Percentiles rank a stretch among this genome's conserved stretches.
These are phyloP conservation scores for Machaerirhynchus nigripectus DNA, from an alignment of 2,113 vertebrate genomes.

Conservation along the genomic window DNA sequence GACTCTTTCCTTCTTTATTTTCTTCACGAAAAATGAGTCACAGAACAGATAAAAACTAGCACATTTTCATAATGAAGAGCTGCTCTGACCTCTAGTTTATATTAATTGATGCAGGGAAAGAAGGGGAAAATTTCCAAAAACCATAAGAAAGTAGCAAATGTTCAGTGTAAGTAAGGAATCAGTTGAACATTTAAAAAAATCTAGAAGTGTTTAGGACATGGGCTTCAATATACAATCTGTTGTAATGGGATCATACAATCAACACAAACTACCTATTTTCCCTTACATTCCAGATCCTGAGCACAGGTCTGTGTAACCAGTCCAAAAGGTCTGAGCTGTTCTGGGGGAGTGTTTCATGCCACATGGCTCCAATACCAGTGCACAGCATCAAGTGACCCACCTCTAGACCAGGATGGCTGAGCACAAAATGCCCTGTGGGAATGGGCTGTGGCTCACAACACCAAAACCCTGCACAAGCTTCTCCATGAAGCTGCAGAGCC, in stretches of 20 bases:
- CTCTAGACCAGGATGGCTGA: not conserved
- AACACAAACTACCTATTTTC: not conserved
- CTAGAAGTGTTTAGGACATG: not conserved
- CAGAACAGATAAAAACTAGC: not conserved
- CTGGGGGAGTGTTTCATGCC: not conserved
- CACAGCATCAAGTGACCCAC: not conserved
- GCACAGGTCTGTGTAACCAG: too few relatives aligned
- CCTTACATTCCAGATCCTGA: not conserved
- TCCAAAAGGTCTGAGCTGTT: not conserved
- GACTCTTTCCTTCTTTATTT: not conserved
- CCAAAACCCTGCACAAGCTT: not conserved
- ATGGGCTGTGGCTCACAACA: not conserved
- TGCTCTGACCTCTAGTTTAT: not conserved
- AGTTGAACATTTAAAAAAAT: not conserved
- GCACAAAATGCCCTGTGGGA: not conserved
- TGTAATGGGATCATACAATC: not conserved
- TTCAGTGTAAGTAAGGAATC: not conserved
- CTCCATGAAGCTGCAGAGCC: not conserved
- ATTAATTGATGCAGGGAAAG: not conserved
- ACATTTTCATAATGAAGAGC: not conserved
- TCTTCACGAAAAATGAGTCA: not conserved
- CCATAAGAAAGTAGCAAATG: not conserved
- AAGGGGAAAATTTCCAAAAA: not conserved
- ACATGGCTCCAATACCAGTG: not conserved
- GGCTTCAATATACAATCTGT: not conserved